Conservation (phyloP, 1,140 invertebrate species). For the Onthophagus taurus region DNA sequence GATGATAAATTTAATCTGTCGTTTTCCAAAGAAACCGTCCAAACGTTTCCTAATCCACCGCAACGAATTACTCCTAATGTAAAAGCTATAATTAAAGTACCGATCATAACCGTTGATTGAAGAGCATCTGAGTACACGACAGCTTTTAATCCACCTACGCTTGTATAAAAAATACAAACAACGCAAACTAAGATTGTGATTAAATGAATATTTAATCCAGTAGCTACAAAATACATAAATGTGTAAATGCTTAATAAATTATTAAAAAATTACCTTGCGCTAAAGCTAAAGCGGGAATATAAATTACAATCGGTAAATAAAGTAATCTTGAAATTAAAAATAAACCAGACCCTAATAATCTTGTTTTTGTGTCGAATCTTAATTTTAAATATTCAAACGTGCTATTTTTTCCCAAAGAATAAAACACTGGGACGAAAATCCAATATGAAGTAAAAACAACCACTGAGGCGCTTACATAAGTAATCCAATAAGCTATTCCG, state of each 20-base stretch:
- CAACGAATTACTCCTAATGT: conserved; percentile 36
- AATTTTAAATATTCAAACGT: conserved; percentile 57
- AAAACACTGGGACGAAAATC: conserved; percentile 57
- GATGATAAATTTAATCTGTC: conserved; percentile 34
- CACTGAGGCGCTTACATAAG: conserved; percentile 42
- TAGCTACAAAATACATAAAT: too few relatives aligned
- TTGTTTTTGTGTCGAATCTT: conserved; percentile 41
- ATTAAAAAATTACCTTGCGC: conserved; percentile 67
- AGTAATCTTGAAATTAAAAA: conserved; percentile 42
- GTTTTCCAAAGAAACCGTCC: conserved; percentile 15
- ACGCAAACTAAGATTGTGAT: conserved; percentile 57
- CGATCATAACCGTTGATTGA: conserved; percentile 56
- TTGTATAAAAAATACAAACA: conserved; percentile 70
- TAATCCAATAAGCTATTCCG: conserved; percentile 40
- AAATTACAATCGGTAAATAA: conserved; percentile 44
- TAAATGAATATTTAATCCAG: conserved; percentile 51
- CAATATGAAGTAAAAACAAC: conserved; percentile 50
- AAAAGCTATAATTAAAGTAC: conserved; percentile 52
- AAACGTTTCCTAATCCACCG: conserved; percentile 39
- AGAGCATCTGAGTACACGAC: conserved; percentile 64
- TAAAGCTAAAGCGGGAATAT: conserved; percentile 75
- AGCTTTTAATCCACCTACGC: conserved; percentile 63
- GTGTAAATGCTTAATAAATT: too few relatives aligned
- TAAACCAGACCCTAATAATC: conserved; percentile 49
- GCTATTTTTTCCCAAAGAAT: conserved; percentile 61